Conservation (phyloP, 2,113 vertebrate genomes). For the Ceyx margarethae region DNA sequence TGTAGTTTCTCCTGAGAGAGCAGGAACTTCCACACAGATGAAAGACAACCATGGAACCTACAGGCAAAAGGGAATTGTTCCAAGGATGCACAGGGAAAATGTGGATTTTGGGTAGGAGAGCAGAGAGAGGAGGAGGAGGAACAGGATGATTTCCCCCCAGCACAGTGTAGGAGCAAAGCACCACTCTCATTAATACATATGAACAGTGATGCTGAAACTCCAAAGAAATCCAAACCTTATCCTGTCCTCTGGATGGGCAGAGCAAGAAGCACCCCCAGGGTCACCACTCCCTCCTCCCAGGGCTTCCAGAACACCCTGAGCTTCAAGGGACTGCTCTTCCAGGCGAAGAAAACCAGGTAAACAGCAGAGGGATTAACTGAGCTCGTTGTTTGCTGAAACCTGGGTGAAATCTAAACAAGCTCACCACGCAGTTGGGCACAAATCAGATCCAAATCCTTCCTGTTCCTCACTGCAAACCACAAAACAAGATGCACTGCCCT, state of each 20-base stretch:
- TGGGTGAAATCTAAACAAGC: neutral
- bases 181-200: neutral
- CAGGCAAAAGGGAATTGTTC: neutral
- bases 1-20: neutral
- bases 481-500: too few species aligned
- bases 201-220: neutral
- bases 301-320: neutral
- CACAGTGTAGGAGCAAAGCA: neutral
- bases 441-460: neutral
- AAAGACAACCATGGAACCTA: neutral
- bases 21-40: neutral
- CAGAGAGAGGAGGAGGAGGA: neutral
- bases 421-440: neutral
- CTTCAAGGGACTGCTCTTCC: neutral
- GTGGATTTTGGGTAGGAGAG: neutral
- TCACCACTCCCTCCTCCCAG: rapidly evolving
- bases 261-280: neutral
- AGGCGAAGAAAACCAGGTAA: neutral
- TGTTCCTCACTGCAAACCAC: neutral
- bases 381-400: neutral
- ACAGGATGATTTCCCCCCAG: rapidly evolving
- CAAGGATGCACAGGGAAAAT: neutral
- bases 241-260: neutral
- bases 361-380: neutral
- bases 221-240: neutral